A percentile compares a stretch with the other conserved stretches of the same genome.
Evolutionary conservation across 2,113 vertebrate species (phyloP).

Genomic region (Tyrannus savana): DNA sequence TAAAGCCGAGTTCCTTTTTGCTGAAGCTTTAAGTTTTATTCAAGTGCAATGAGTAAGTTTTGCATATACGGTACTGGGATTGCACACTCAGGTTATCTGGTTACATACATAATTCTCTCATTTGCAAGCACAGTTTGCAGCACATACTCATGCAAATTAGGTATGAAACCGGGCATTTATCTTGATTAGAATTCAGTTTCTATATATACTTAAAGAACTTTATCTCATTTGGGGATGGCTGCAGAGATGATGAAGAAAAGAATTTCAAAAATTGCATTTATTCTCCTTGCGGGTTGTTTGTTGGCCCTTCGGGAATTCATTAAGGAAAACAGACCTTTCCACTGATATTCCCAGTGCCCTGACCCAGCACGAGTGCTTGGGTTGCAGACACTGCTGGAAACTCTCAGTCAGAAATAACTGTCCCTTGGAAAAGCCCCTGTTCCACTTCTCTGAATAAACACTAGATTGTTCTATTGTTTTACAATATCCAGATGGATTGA

Average conservation of each 20-base stretch:
- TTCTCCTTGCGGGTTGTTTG: not conserved
- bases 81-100: not conserved
- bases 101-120: not conserved
- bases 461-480: not conserved
- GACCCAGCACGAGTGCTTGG: not conserved
- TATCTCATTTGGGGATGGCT: not conserved
- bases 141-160: conserved; percentile 39
- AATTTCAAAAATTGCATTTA: not conserved
- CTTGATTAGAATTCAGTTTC: conserved; percentile 15
- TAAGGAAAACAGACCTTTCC: not conserved
- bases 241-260: not conserved
- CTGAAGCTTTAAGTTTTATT: not conserved
- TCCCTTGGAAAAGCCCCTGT: not conserved
- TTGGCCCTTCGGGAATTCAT: not conserved
- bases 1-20: not conserved
- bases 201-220: not conserved
- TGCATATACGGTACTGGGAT: not conserved
- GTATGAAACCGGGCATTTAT: conserved; percentile 11
- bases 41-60: not conserved
- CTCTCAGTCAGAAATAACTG: not conserved
- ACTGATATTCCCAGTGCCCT: not conserved
- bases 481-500: not conserved
- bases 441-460: not conserved
- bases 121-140: conserved; percentile 37
- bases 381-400: not conserved